Evolutionary conservation across 2,888 invertebrate species (phyloP), one percentile per base, ranked within the genome.

Genomic region (Ceramica pisi): DNA sequence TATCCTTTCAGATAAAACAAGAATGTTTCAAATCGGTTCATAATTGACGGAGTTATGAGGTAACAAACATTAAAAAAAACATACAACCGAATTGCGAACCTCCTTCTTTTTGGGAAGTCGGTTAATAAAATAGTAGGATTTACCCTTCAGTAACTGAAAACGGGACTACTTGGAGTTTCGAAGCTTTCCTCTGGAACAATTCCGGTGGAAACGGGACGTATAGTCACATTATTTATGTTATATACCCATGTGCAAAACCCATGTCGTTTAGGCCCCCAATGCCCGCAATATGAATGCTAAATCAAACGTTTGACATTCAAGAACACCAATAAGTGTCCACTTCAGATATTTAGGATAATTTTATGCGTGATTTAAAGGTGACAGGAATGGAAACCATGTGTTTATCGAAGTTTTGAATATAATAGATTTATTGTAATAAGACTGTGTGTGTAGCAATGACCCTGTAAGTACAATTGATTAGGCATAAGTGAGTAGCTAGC

Each of bases 241-340:
- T 57, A 66, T 66, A 44, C 50, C 26, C 46, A 44, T 21, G 56
- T 16, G 38, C 26, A 63, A 66, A 38, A 7, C 48, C 21, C 57
- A 63, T 65, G 75, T 65, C 64, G 56, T 50, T 73, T 62, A 66
- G 56, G 56, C 26, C 75, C 21, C 14, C 48, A 51, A 31, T 60
- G 59, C 26, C 53, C 59, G 75, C 67, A 66, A 46, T 72, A 63
- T 70, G 81, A 81, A 81, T 81, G 59, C 67, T 26, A 75, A 71
- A 60, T 72, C 51, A 57, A 67, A 57, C 38, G 12, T 60, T 67
- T 74, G 78, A 75, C 63, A 80, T 81, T 79, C 65, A 71, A 79
- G 53, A 78, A 71, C 62, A 67, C 57, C 63, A 48, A 19, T 60
- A 53, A 41, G 67, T 44, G 60, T 55, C 67, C 57, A 55, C 23